phyloP scores from a whole-genome alignment of 2,113 vertebrate genomes.

The Elachura formosa region DNA sequence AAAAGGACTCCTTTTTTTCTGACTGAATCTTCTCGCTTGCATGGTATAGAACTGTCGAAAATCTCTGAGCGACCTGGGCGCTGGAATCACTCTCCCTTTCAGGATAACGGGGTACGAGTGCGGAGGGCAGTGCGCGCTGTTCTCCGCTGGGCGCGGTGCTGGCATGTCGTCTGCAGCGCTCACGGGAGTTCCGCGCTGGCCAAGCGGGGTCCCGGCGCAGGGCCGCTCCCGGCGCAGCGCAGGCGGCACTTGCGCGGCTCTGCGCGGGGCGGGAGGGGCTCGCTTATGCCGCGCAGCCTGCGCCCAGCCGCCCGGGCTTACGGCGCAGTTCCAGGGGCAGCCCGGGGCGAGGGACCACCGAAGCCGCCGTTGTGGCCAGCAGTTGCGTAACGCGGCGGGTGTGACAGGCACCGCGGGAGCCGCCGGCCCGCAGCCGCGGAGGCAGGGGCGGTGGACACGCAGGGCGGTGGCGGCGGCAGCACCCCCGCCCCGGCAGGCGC shows the following conservation, averaged over 20 bases:
- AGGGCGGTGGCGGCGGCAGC: not conserved
- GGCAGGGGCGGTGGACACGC: not conserved
- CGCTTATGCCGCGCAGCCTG: too few species aligned
- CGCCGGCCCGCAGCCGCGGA: not conserved
- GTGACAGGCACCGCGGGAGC: not conserved
- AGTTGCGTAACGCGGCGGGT: not conserved
- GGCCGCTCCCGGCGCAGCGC: not conserved
- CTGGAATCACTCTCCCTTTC: not conserved
- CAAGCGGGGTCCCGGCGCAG: too few species aligned
- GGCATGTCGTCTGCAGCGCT: not conserved
- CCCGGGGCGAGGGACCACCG: not conserved
- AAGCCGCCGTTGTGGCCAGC: not conserved
- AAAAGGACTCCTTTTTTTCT: not conserved
- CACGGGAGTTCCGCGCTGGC: accelerated
- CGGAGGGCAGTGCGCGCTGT: accelerated
- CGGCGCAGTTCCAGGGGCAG: not conserved
- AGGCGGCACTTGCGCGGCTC: not conserved
- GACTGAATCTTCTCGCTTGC: not conserved
- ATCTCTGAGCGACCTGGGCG: not conserved
- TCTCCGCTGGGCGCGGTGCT: not conserved
- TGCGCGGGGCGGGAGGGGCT: not conserved
- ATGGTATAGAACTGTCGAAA: not conserved
- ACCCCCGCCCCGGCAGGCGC: not conserved
- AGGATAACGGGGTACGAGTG: not conserved
- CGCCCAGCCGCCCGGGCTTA: too few species aligned